Conservation (phyloP, 2,113 vertebrate genomes). For the Bos javanicus region DNA sequence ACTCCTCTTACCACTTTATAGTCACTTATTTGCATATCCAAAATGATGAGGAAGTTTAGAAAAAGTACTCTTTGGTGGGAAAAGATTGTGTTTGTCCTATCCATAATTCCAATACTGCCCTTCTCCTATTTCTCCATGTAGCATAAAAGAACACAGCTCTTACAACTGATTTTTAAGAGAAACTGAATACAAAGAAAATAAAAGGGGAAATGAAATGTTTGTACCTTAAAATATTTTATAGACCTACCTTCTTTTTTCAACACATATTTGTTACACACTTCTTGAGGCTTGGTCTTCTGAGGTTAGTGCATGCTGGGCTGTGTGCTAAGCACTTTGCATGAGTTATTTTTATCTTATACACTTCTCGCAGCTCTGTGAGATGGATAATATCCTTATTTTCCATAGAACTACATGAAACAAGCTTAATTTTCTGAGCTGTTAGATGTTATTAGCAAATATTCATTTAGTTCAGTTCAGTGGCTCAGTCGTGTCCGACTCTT, state of each 20-base stretch:
- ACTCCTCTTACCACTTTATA: background rate
- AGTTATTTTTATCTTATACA: background rate
- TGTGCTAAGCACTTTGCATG: background rate
- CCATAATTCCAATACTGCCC: background rate
- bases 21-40: background rate
- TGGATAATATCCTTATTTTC: background rate
- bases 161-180: background rate
- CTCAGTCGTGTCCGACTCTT: too few species aligned
- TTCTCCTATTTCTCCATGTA: background rate
- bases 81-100: background rate
- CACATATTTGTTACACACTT: background rate
- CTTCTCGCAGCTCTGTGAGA: background rate
- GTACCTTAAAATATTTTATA: background rate
- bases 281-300: background rate
- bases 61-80: background rate
- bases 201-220: background rate
- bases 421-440: background rate
- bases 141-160: background rate
- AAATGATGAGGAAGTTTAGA: background rate
- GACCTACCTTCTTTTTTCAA: background rate
- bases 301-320: background rate
- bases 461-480: background rate
- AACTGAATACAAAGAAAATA: background rate
- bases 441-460: background rate
- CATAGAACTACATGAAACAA: background rate